Evolutionary conservation across 2,113 vertebrate species (phyloP), one percentile per base, ranked within the genome.

Genomic region (Ctenodactylus gundi): DNA sequence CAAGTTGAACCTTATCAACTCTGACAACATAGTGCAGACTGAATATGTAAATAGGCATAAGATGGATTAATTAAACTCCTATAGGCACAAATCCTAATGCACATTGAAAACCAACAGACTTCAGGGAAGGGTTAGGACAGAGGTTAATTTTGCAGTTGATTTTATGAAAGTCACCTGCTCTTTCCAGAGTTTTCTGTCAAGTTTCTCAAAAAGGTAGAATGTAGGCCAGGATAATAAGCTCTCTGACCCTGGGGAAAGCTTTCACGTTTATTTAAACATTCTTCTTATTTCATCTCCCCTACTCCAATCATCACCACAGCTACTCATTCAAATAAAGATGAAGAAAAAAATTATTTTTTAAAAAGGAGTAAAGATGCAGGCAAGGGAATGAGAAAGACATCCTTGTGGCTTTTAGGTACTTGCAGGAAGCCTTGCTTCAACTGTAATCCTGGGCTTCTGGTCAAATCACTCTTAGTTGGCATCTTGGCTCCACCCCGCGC

Each of bases 11-110:
- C 29, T 12, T 77, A 58, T 72, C 39, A 93, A 44, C 39, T 41
- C 51, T 25, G 49, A 36, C 29, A 68, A 65, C 34, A 65, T 51
- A 67, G 17, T 67, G 90, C 60, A 75, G 12, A 15, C 41, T 87
- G 65, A 67, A 78, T 89, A 83, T 76, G 53, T 86, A 86, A 58
- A 46, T 93, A 84, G 9, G 20, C 49, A 73, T 92, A 67, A 58
- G 57, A 81, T 77, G 46, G 39, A 81, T 53, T 76, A 84, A 34
- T 62, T 91, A 81, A 90, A 82, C 93, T 41, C 1, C 29, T 86
- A 44, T 31, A 62, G 67, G 14, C 20, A 44, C 31, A 90, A 36
- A 78, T 46, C 27, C 41, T 84, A 46, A 34, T 76, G 17, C 17
- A 39, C 18, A 64, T n/a, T 64, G 93, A 55, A 88, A 80, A 13